These are phyloP conservation scores for Halocaridina rubra DNA, from an alignment of 2,888 invertebrate species.

Conservation along the genomic window DNA sequence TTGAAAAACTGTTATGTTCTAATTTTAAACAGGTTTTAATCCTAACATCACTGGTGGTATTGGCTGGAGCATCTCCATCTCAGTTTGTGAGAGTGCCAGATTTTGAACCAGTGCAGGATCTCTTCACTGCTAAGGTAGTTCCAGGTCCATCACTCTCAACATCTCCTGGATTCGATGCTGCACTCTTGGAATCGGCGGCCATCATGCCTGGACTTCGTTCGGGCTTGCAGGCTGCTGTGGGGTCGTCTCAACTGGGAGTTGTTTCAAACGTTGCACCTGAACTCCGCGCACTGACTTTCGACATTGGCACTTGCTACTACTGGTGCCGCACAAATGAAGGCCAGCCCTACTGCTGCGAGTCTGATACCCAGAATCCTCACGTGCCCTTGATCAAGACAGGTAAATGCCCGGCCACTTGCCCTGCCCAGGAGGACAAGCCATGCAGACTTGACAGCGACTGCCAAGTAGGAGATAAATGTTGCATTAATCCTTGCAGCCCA, in stretches of 20 bases:
- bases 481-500: background rate
- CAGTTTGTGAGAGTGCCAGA: background rate
- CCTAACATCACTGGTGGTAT: no score
- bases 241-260: background rate
- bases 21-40: no score
- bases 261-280: background rate
- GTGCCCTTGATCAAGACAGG: background rate
- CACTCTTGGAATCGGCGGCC: background rate
- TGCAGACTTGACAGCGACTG: background rate
- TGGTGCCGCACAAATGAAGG: background rate
- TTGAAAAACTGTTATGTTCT: no score
- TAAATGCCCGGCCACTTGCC: background rate
- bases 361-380: background rate
- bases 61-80: background rate
- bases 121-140: background rate
- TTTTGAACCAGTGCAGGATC: background rate
- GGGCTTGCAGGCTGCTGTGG: background rate
- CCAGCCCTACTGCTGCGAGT: background rate
- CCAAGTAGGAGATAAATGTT: background rate
- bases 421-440: background rate
- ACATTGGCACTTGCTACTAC: background rate
- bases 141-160: background rate
- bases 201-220: background rate
- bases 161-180: background rate
- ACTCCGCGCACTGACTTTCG: background rate